phyloP scores from a whole-genome alignment of 2,888 invertebrate species.

The Colostygia pectinataria region DNA sequence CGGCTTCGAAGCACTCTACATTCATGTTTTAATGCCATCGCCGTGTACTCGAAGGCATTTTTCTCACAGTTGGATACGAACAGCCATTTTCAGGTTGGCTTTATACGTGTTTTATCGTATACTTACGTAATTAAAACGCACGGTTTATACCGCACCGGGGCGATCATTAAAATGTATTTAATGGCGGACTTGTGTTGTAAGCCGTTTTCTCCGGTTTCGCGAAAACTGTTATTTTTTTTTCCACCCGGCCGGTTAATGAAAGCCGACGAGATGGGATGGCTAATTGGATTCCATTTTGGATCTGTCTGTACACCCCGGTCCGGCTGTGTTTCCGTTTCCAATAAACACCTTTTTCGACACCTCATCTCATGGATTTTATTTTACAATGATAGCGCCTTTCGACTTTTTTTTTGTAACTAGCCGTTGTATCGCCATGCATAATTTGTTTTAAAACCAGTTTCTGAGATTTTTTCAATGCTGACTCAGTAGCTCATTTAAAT shows the following conservation, averaged over 20 bases:
- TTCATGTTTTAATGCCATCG: constrained; percentile 28
- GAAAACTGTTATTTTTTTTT: constrained; percentile 51
- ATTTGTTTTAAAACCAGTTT: constrained; percentile 29
- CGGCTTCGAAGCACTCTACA: constrained; percentile 14
- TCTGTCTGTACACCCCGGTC: constrained; percentile 60
- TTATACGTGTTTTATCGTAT: constrained; percentile 51
- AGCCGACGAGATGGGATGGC: constrained; percentile 64
- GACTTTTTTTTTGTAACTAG: constrained; percentile 30
- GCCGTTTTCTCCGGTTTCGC: constrained; percentile 54
- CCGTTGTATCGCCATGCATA: constrained; percentile 26
- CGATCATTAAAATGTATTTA: constrained; percentile 60
- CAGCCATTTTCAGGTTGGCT: constrained; percentile 38
- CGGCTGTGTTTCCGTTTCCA: constrained; percentile 52
- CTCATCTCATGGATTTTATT: constrained; percentile 50
- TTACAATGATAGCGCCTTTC: constrained; percentile 16
- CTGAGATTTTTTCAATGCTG: constrained; percentile 16
- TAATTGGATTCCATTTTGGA: constrained; percentile 77
- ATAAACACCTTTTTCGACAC: constrained; percentile 51
- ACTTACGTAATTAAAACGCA: constrained; percentile 56
- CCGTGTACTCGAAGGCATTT: constrained; percentile 37
- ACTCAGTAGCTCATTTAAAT: constrained; percentile 34
- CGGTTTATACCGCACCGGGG: constrained; percentile 44
- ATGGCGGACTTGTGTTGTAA: constrained; percentile 57
- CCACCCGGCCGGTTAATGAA: constrained; percentile 59
- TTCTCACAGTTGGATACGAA: constrained; percentile 42